Evolutionary conservation across 2,113 vertebrate species (phyloP), one percentile per base, ranked within the genome.

Genomic region (Piaya cayana): DNA sequence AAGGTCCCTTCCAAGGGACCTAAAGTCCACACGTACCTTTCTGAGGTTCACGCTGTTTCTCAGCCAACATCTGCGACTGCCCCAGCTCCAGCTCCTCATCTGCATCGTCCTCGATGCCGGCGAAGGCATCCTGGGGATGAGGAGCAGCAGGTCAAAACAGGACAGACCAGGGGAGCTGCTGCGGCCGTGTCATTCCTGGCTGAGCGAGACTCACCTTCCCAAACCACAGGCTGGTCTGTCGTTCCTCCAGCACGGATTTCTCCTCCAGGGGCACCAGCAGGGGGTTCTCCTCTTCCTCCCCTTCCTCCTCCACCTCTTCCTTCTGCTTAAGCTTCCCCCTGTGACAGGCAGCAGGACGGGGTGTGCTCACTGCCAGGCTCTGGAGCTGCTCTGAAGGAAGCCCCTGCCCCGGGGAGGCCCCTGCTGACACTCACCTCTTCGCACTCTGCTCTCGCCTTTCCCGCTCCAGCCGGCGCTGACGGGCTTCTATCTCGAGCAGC

Each of bases 151-250:
- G 27, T 92, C 70, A 91, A 70, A 11, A 26, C 6, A 11, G 56
- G 20, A 15, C 32, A 74, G 23, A 16, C 11, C 15, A 2, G 22
- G 55, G 52, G 58, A 50, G 22, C 36, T 79, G 65, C 29, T 30
- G 58, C 26, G 12, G 20, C 19, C 16, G n/a, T 29, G 10, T 16
- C 23, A 3, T 8, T 70, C 19, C 64, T 32, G 17, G 2, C 20
- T 19, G 37, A 39, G 13, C 2, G 13, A 43, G 56, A 71, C 94
- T 80, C 93, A 99, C 99, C 98, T 99, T 99, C 87, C 98, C 99
- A 21, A 99, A 99, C 99, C 99, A 99, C 91, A 99, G 89, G 96
- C 71, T 98, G 45, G 98, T 98, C 87, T 98, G 98, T 20, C 94
- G 98, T 60, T 99, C 97, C 72, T 96, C 97, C 86, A 98, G 98